phyloP scores from a whole-genome alignment of 2,113 vertebrate genomes.

The Pteruthius melanotis region DNA sequence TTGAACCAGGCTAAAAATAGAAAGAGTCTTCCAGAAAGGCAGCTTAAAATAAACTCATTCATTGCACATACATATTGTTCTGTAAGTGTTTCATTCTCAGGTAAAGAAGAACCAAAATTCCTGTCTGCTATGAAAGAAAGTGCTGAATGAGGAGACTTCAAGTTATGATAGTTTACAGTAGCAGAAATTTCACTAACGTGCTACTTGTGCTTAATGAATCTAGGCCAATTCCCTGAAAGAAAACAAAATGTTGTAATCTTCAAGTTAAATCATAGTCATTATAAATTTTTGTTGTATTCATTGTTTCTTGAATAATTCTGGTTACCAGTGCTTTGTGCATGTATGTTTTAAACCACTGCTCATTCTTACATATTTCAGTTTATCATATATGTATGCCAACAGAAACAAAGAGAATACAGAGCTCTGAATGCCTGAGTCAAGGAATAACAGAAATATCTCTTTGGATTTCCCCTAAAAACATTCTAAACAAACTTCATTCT shows the following conservation, averaged over 20 bases:
- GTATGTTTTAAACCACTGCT: neutral
- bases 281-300: neutral
- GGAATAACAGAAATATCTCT: neutral
- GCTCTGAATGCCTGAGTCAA: neutral
- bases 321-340: neutral
- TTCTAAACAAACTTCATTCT: neutral
- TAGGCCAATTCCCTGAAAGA: neutral
- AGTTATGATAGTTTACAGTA: neutral
- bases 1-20: neutral
- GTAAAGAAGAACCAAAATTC: neutral
- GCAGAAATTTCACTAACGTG: neutral
- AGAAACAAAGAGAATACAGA: neutral
- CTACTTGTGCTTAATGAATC: neutral
- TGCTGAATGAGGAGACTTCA: neutral
- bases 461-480: neutral
- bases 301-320: neutral
- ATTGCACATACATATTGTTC: neutral
- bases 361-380: neutral
- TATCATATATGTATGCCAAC: fast-evolving
- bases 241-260: neutral
- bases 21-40: neutral
- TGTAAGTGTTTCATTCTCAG: neutral
- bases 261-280: neutral
- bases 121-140: neutral
- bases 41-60: neutral